Base-by-base conservation (phyloP, 2,797 vertebrate species). In the Spinus olivaceus region DNA sequence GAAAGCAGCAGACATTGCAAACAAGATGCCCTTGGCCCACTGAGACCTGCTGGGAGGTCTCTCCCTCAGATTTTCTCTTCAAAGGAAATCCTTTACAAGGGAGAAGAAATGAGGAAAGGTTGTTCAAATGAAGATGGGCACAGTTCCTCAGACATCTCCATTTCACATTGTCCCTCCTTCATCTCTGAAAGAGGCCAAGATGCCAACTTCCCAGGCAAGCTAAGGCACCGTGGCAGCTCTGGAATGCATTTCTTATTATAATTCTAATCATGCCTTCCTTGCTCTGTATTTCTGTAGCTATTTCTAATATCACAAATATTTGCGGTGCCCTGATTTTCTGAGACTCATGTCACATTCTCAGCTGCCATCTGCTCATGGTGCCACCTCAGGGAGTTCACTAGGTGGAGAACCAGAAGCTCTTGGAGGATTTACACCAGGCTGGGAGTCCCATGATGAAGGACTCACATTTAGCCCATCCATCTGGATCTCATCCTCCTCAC, bases 301-400 rank as follows among this genome's bases (percentile, higher is more conserved):
- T 92, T 92, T 92, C 91, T 91, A 92, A 91, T 81, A 91, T 81
- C 71, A 92, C 66, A 94, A 95, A 92, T 89, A 96, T 91, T 94
- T 89, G 63, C 0, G 0, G 84, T 88, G 73, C 74, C 59, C 67
- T 63, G 42, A 70, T 85, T 88, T 74, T 57, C 71, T 50, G 88
- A 63, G 69, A 23, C 73, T 42, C 32, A 2, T 4, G 2, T 66
- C 61, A 21, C 32, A 39, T 66, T 88, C 60, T 81, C 73, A 84
- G 78, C 50, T 81, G 23, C 67, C 37, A 19, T 93, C 41, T 81
- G 53, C 54, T 76, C 56, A 10, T 8, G n/a, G 2, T 35, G 33
- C 17, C 22, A 25, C 23, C 44, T 70, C 14, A 1, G 37, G 74
- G 54, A 35, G 10, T 28, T 72, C 30, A 10, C 30, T 46, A 39